Percentiles rank a stretch among this genome's conserved stretches.
phyloP scores from a whole-genome alignment of 37 sponge, comb jelly and placozoan genomes.

The Aphrocallistes beatrix region DNA sequence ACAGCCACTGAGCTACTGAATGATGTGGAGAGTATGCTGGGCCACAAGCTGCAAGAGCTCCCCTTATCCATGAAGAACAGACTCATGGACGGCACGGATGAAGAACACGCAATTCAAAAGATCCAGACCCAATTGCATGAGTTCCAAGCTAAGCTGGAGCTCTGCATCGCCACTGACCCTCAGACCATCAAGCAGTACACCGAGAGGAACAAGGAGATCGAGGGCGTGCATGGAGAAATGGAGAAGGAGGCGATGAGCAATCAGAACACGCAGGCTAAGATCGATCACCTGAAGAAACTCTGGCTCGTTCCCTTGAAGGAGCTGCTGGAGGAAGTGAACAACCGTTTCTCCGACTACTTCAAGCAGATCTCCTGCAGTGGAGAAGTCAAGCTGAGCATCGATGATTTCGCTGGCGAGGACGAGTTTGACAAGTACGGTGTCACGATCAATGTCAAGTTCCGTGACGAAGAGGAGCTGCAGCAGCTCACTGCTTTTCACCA shows the following conservation, averaged over 20 bases:
- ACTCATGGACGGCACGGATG: neutral
- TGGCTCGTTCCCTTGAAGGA: conserved; percentile 72
- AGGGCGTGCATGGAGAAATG: neutral
- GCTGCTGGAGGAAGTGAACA: conserved; percentile 46
- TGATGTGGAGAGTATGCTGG: neutral
- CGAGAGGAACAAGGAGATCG: conserved; percentile 24
- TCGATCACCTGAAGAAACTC: conserved; percentile 19
- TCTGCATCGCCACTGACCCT: conserved; percentile 38
- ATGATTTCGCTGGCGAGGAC: conserved; percentile 27
- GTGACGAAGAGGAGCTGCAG: conserved; percentile 71
- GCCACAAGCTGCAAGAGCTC: too few relatives aligned
- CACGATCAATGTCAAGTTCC: conserved; percentile 81
- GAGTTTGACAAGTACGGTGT: conserved; percentile 82
- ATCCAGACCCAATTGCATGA: conserved; percentile 52
- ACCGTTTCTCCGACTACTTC: conserved; percentile 61
- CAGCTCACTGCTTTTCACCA: conserved; percentile 71
- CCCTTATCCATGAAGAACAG: neutral
- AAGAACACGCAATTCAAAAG: neutral
- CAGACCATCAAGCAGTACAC: conserved; percentile 25
- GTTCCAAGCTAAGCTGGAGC: conserved; percentile 44
- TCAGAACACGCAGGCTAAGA: neutral
- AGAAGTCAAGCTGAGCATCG: conserved; percentile 52
- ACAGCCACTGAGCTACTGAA: neutral
- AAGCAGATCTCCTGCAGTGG: conserved; percentile 72
- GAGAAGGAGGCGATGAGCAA: conserved; percentile 18